Evolutionary conservation across 2,888 invertebrate species (phyloP).

Genomic region (Lydus trimaculatus): DNA sequence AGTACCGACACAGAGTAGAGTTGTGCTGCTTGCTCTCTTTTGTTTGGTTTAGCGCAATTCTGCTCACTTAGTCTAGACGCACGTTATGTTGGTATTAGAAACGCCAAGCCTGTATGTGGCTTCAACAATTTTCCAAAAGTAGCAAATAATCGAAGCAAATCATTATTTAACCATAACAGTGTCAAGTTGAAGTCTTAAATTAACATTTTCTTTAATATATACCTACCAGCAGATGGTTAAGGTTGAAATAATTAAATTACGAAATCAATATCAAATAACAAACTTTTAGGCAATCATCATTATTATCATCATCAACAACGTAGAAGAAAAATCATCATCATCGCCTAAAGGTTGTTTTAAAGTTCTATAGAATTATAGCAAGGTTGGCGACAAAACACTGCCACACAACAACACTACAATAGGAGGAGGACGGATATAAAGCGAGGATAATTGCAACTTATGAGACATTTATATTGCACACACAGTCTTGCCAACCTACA

Average conservation of each 20-base stretch:
- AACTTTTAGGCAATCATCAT: no score
- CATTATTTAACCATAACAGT: not conserved
- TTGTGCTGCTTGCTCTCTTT: no score
- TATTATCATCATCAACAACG: no score
- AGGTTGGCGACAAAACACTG: conserved; percentile 53
- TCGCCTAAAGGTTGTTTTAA: conserved; percentile 40
- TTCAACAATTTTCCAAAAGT: no score
- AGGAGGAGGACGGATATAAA: conserved; percentile 58
- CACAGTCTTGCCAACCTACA: conserved; percentile 55
- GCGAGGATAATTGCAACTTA: conserved; percentile 60
- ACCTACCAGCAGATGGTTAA: no score
- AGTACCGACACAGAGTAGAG: no score
- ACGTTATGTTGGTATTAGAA: no score
- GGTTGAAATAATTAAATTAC: not conserved
- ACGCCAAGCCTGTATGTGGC: no score
- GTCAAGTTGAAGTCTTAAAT: not conserved
- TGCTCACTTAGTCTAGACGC: no score
- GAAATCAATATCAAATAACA: not conserved
- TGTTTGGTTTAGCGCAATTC: no score
- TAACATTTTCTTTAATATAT: no score
- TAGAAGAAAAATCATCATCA: not conserved
- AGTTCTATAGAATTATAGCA: conserved; percentile 43
- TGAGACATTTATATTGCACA: conserved; percentile 58
- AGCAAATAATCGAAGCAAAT: not conserved
- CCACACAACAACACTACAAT: no score